phyloP scores from a whole-genome alignment of 2,797 vertebrate species.

The Caiman crocodilus region DNA sequence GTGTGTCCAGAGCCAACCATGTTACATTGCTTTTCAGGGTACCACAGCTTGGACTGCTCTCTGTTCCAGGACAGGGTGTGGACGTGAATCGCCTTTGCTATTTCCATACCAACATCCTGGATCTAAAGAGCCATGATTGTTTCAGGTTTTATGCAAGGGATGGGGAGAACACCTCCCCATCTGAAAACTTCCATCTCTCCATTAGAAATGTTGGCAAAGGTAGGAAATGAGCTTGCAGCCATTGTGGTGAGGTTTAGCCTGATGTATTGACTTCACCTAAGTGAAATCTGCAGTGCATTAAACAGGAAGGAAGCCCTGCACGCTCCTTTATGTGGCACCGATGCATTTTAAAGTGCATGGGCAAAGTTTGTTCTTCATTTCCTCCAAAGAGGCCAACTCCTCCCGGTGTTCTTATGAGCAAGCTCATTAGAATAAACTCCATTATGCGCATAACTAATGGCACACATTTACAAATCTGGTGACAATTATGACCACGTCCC shows the following conservation, averaged over 20 bases:
- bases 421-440: conserved; percentile 74
- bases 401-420: conserved; percentile 74
- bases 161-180: conserved; percentile 71
- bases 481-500: conserved; percentile 70
- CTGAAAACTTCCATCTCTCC: conserved; percentile 78
- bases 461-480: conserved; percentile 76
- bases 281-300: conserved; percentile 4
- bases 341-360: conserved; percentile 66
- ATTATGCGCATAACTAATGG: conserved; percentile 78
- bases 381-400: conserved; percentile 60
- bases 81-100: conserved; percentile 84
- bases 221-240: conserved; percentile 54
- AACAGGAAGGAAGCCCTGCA: conserved; percentile 12
- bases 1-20: not conserved
- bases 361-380: conserved; percentile 66
- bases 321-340: conserved; percentile 17
- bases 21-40: conserved; percentile 12
- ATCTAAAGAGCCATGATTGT: conserved; percentile 77
- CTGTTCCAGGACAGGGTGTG: conserved; percentile 75
- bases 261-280: not conserved
- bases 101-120: conserved; percentile 54
- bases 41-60: conserved; percentile 38
- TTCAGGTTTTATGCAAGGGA: conserved; percentile 84
- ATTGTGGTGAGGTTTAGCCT: not conserved
- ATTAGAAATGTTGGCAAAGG: conserved; percentile 78